phyloP scores from a whole-genome alignment of 1,140 invertebrate species.

The Prorops nasuta region DNA sequence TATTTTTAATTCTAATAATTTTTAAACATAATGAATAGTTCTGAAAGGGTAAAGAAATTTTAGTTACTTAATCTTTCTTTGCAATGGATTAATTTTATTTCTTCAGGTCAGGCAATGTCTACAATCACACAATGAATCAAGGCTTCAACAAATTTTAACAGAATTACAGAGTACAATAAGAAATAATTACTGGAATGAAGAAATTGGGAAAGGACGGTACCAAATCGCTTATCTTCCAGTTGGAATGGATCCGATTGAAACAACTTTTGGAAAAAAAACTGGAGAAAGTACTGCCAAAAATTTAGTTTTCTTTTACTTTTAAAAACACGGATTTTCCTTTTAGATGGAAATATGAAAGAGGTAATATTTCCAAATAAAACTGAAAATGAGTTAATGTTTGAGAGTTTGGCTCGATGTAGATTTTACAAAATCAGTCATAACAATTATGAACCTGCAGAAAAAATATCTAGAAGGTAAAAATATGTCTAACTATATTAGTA shows the following conservation, averaged over 20 bases:
- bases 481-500: background rate
- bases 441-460: constrained; percentile 22
- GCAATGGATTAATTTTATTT: no score
- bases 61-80: no score
- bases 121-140: constrained; percentile 8
- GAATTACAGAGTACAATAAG: constrained; percentile 30
- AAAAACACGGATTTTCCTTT: background rate
- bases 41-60: no score
- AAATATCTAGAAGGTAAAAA: constrained; percentile 25
- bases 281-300: constrained; percentile 18
- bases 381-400: background rate
- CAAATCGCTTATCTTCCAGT: constrained; percentile 25
- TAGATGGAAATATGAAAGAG: background rate
- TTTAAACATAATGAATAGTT: no score
- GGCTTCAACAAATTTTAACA: constrained; percentile 27
- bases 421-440: constrained; percentile 28
- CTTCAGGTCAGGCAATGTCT: constrained; percentile 34
- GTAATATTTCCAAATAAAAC: constrained; percentile 2
- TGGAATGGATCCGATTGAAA: constrained; percentile 24
- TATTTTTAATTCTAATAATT: no score
- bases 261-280: constrained; percentile 25
- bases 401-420: background rate
- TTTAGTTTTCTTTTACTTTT: background rate
- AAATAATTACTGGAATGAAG: constrained; percentile 29
- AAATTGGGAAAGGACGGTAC: constrained; percentile 27